Conservation (phyloP, 2,888 invertebrate genomes). For the Tortrix viridana region DNA sequence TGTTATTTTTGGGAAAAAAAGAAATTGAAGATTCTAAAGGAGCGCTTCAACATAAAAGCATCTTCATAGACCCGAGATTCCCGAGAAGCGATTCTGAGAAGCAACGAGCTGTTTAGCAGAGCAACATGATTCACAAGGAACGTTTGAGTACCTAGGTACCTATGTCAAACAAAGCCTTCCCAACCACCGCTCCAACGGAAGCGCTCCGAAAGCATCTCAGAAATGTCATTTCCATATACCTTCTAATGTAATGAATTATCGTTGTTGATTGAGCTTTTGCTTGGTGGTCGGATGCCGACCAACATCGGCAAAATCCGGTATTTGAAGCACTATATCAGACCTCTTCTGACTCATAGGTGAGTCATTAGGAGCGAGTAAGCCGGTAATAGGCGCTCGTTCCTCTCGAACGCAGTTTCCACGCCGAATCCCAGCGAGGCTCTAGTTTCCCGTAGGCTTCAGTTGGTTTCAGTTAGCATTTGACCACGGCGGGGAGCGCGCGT, state of each 20-base stretch:
- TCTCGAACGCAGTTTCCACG: constrained; percentile 55
- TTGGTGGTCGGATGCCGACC: constrained; percentile 53
- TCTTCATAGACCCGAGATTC: too few relatives aligned
- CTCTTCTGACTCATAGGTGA: constrained; percentile 66
- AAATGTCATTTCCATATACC: constrained; percentile 63
- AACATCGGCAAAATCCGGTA: constrained; percentile 52
- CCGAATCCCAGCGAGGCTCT: constrained; percentile 75
- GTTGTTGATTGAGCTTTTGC: constrained; percentile 77
- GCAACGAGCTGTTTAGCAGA: too few relatives aligned
- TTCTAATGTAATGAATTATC: constrained; percentile 62
- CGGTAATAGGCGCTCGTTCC: constrained; percentile 47
- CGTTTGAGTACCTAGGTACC: constrained; percentile 1
- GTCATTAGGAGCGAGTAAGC: constrained; percentile 58
- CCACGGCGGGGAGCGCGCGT: constrained; percentile 52
- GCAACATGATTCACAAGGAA: not conserved
- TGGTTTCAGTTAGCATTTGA: constrained; percentile 63
- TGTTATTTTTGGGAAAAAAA: too few relatives aligned
- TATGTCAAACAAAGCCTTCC: constrained; percentile 27
- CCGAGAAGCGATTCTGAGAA: too few relatives aligned
- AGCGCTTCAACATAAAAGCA: too few relatives aligned
- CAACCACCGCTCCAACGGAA: constrained; percentile 45
- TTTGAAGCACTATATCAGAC: constrained; percentile 42
- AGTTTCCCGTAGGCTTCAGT: constrained; percentile 78
- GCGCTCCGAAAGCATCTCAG: constrained; percentile 48
- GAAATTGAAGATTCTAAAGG: too few relatives aligned